A percentile compares a stretch with the other conserved stretches of the same genome.
Conservation (phyloP, 2,797 vertebrate genomes). For the Coregonus sp. region DNA sequence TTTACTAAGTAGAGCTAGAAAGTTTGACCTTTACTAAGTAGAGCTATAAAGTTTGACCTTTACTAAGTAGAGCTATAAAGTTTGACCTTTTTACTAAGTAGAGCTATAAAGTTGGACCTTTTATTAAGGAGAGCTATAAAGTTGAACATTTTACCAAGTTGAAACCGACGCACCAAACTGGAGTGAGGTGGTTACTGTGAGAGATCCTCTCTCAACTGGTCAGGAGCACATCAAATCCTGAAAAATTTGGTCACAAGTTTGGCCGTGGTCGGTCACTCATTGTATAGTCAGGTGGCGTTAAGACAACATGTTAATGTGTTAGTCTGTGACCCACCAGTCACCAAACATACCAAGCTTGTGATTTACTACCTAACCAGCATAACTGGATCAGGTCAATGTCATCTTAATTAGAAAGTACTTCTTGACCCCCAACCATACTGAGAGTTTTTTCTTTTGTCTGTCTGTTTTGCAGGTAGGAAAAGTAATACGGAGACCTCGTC, state of each 20-base stretch:
- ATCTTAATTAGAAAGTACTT: background rate
- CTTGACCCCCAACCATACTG: no score
- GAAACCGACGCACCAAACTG: no score
- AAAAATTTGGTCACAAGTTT: background rate
- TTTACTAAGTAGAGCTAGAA: no score
- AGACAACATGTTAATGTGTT: background rate
- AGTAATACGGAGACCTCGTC: conserved; percentile 37
- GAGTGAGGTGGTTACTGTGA: no score
- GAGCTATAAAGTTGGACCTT: no score
- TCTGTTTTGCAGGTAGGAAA: conserved; percentile 38
- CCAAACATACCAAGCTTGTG: background rate
- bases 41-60: no score
- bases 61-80: no score
- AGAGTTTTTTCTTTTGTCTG: background rate
- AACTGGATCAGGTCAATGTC: background rate
- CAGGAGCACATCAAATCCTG: background rate
- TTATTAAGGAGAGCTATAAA: no score
- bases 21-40: no score
- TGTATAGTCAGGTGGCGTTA: background rate
- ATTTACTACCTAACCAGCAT: background rate
- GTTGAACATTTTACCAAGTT: no score
- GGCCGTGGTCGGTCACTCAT: background rate
- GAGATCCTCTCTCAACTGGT: background rate
- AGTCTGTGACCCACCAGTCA: background rate
- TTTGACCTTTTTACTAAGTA: no score